Percentiles rank a stretch among this genome's conserved stretches.
phyloP scores from a whole-genome alignment of 2,113 vertebrate species.

The Delphinapterus leucas region DNA sequence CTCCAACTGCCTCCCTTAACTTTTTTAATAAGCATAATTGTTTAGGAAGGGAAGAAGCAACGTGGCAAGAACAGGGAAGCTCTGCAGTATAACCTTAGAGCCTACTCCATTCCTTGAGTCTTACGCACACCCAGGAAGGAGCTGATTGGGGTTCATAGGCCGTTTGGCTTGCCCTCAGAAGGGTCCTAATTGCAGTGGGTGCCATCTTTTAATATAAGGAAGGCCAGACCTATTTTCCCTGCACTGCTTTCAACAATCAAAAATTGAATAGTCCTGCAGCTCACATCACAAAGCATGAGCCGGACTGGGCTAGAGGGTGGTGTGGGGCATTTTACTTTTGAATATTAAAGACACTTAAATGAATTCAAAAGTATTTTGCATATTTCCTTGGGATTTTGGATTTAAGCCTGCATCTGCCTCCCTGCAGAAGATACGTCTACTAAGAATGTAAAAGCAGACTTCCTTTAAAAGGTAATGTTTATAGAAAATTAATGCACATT shows the following conservation, averaged over 20 bases:
- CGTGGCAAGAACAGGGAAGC: neutral
- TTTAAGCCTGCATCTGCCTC: neutral
- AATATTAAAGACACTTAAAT: neutral
- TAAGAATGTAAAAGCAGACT: constrained; percentile 1
- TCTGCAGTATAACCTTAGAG: neutral
- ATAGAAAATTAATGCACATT: neutral
- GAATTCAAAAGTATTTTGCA: neutral
- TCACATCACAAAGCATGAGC: neutral
- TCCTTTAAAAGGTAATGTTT: constrained; percentile 9
- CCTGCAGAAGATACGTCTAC: neutral
- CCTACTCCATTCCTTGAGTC: neutral
- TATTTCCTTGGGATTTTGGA: constrained; percentile 10
- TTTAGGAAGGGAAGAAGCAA: neutral
- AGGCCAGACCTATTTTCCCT: neutral
- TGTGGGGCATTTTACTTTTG: neutral
- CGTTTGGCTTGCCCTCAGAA: neutral
- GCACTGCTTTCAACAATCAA: neutral
- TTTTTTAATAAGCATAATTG: neutral
- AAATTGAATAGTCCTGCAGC: neutral
- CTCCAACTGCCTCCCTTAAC: neutral
- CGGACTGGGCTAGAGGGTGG: neutral
- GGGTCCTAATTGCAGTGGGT: neutral
- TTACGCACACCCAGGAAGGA: neutral
- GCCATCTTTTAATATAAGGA: neutral
- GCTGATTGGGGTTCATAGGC: neutral